Evolutionary conservation across 64 coral and sea anemone species (phyloP), one percentile per base, ranked within the genome.

Genomic region (Actinia tenebrosa): DNA sequence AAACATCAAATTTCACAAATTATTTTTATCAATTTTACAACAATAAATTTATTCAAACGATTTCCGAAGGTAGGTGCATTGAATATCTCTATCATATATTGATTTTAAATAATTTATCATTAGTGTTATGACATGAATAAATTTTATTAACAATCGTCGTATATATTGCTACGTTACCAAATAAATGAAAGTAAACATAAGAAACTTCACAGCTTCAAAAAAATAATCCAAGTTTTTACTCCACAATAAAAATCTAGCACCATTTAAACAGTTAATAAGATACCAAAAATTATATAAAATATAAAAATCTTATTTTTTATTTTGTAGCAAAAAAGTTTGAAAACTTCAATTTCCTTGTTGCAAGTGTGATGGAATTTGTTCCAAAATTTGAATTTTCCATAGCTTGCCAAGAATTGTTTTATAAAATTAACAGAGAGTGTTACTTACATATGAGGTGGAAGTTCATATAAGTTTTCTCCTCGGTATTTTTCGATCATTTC

Each of bases 401-500:
- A 10, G 42, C 11, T 75, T 30, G 2, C 13, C 25, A 75, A 16
- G 26, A 0, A 66, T 23, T 22, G 11, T 22, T 22, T 66, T 66
- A 22, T 9, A 66, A 22, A 66, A 66, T 10, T 66, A 66, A 3
- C 22, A n/a, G 2, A 44, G 43, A 45, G 52, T 75, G 1, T 60
- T 84, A 89, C 97, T 95, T 86, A 99, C 97, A 99, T 86, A 56
- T 99, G 97, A 5, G 97, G 97, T 1, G 97, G 93, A 10, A 99
- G 86, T 82, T 99, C 97, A 47, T 99, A 99, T 7, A 99, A 59
- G 45, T 99, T 99, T 84, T 95, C 97, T 5, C 97, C 97, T 80
- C 97, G 75, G n/a, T 99, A 99, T 78, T 99, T 91, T 13, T 99
- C 93, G 13, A 99, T 93, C 55, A 92, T 61, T 72, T 94, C 86